These are phyloP conservation scores for Hedya salicella DNA, from an alignment of 2,888 invertebrate genomes.

Conservation along the genomic window DNA sequence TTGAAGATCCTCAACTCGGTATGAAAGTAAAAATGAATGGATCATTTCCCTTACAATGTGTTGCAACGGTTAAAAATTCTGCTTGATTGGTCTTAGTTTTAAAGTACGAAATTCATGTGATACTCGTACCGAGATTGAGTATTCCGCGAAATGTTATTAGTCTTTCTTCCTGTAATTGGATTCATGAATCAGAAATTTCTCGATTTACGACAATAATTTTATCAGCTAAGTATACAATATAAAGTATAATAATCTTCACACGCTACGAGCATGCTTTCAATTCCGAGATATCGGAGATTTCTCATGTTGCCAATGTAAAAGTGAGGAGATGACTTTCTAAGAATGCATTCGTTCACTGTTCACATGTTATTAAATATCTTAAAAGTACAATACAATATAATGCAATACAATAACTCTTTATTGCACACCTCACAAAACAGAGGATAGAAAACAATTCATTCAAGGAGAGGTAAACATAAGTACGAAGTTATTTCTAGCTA, in stretches of 20 bases:
- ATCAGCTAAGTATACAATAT: constrained; percentile 54
- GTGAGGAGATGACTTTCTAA: constrained; percentile 31
- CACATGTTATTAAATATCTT: not conserved
- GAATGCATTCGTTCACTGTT: not conserved
- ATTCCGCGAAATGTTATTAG: not conserved
- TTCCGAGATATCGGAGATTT: constrained; percentile 59
- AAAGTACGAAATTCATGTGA: constrained; percentile 47
- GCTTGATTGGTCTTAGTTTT: constrained; percentile 59
- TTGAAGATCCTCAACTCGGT: constrained; percentile 55
- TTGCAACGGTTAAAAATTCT: constrained; percentile 74
- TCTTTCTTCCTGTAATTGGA: constrained; percentile 19
- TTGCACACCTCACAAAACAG: too few relatives aligned
- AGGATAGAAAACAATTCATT: too few relatives aligned
- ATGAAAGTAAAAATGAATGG: constrained; percentile 81
- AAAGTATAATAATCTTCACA: constrained; percentile 68
- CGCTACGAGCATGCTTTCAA: constrained; percentile 55
- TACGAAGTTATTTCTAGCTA: too few relatives aligned
- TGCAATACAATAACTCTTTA: too few relatives aligned
- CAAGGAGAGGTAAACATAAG: too few relatives aligned
- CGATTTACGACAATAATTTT: constrained; percentile 53
- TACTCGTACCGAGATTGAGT: constrained; percentile 15
- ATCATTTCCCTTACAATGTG: constrained; percentile 81
- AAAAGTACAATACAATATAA: too few relatives aligned
- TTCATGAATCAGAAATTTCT: constrained; percentile 47
- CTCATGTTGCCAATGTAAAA: constrained; percentile 60